Base-by-base conservation (phyloP, 2,113 vertebrate species). In the Apus apus region DNA sequence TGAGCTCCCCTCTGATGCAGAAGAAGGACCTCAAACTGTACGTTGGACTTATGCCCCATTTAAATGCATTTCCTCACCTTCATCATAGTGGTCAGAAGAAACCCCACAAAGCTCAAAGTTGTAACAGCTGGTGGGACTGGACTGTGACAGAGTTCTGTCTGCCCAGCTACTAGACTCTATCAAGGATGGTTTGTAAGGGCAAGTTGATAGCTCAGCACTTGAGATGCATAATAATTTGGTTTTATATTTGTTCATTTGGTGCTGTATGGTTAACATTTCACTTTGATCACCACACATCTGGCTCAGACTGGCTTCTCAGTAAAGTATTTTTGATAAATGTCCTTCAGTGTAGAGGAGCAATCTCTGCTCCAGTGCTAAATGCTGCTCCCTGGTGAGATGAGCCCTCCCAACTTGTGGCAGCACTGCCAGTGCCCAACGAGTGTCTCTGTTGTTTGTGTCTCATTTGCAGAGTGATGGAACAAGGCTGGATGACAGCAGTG, bases 11-110 rank as follows among this genome's bases (percentile, higher is more conserved):
- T 50, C 67, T 17, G 80, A 90, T 61, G 46, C 64, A 1, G 94
- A 97, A 73, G 97, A 97, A 80, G 72, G 77, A 61, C 79, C 50
- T 3, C 88, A 90, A 72, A 56, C 13, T 1, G 98, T 98, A 96
- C 0, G 95, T 96, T 67, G 53, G 48, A 15, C n/a, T 92, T 67
- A 8, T 29, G 23, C 34, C 1, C 25, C 12, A 58, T 56, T 71
- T 46, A 51, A 79, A 62, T 40, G 32, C 16, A 3, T 84, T 70
- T 87, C 25, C 3, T 50, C 18, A 0, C 43, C 8, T 5, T 76
- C 15, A 1, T 11, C 8, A 9, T 3, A n/a, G 19, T 23, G 34
- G 10, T 60, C 62, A 73, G 34, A 75, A 32, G 5, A 77, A 48
- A 43, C 21, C 30, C 46, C 2, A 3, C 46, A 45, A 15, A 76